Conservation (phyloP, 2,797 vertebrate genomes). For the Bradypus variegatus region DNA sequence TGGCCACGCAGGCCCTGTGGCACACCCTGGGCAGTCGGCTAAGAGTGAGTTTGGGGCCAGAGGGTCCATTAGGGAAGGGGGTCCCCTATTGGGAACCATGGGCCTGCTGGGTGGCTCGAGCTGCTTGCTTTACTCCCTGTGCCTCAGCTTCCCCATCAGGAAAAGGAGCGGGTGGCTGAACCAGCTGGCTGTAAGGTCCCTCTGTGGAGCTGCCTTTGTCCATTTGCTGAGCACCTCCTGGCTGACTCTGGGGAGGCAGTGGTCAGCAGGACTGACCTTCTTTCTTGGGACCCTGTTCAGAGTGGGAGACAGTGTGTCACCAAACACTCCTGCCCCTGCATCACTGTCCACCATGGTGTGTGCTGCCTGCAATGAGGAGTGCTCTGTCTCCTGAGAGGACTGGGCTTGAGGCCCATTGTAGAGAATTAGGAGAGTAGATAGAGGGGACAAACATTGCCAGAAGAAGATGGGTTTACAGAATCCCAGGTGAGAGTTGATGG, state of each 20-base stretch:
- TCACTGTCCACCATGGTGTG: too few species aligned
- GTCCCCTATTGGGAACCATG: accelerated
- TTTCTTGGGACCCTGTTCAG: neutral
- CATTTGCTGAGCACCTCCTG: neutral
- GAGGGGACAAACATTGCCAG: neutral
- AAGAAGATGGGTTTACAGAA: neutral
- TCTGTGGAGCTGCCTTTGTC: neutral
- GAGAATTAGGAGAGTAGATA: neutral
- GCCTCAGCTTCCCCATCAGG: neutral
- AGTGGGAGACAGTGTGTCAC: neutral
- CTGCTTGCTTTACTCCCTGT: neutral
- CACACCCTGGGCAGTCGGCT: conserved; percentile 64
- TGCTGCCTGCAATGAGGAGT: neutral
- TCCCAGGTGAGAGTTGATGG: neutral
- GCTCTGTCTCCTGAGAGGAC: neutral
- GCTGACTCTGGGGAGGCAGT: neutral
- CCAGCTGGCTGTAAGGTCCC: neutral
- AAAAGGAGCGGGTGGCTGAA: neutral
- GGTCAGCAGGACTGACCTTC: neutral
- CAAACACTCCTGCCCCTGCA: accelerated
- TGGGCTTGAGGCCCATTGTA: neutral
- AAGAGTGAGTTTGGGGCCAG: conserved; percentile 62
- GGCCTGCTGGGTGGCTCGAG: neutral
- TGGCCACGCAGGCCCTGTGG: conserved; percentile 72
- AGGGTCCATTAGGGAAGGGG: neutral